A percentile compares a stretch with the other conserved stretches of the same genome.
Evolutionary conservation across 2,113 vertebrate species (phyloP).

Genomic region (Guaruba guarouba): DNA sequence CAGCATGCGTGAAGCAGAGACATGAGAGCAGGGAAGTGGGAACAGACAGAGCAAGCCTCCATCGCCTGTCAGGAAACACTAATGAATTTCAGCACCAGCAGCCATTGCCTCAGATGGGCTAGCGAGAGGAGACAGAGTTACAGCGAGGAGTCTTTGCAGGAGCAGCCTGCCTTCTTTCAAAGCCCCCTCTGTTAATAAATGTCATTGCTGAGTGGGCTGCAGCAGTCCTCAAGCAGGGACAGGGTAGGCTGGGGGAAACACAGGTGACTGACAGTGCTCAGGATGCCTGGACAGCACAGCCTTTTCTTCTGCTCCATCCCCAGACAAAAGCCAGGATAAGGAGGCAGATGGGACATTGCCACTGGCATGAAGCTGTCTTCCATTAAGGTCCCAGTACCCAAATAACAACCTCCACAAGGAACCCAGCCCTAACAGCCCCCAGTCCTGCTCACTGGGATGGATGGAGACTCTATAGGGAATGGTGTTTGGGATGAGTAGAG

Average conservation of each 20-base stretch:
- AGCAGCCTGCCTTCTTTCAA: conserved; percentile 62
- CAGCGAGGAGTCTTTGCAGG: conserved; percentile 14
- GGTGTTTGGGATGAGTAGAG: not conserved
- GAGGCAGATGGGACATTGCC: fast-evolving
- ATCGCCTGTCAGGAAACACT: conserved; percentile 79
- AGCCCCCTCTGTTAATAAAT: conserved; percentile 62
- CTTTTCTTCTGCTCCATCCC: not conserved
- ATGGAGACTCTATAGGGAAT: not conserved
- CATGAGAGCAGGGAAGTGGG: conserved; percentile 69
- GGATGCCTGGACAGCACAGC: not conserved
- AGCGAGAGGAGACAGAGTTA: conserved; percentile 19
- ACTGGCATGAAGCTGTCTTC: not conserved
- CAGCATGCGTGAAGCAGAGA: conserved; percentile 74
- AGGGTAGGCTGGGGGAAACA: not conserved
- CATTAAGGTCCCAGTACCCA: not conserved
- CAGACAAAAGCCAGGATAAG: not conserved
- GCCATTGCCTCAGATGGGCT: conserved; percentile 65
- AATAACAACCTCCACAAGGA: not conserved
- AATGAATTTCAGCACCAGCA: conserved; percentile 79
- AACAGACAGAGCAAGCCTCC: conserved; percentile 72
- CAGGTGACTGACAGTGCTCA: not conserved
- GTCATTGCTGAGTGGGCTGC: conserved; percentile 37
- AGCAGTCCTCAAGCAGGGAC: not conserved
- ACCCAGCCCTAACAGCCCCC: not conserved
- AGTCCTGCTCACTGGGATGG: not conserved